Percentiles rank a stretch among this genome's conserved stretches.
Conservation (phyloP, 2,113 vertebrate genomes). For the Ictidomys tridecemlineatus region DNA sequence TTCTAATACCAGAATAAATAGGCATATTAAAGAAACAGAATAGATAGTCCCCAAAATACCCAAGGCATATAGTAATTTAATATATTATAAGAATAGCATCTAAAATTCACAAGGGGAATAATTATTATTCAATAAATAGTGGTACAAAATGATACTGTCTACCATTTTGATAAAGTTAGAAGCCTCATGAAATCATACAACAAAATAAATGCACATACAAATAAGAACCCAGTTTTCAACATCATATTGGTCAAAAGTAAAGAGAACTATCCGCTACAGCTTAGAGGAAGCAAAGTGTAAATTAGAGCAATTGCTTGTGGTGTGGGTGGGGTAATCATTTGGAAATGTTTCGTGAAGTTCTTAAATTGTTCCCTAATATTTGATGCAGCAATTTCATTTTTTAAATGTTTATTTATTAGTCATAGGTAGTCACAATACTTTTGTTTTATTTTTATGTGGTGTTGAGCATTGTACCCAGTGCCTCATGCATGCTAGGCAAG, state of each 20-base stretch:
- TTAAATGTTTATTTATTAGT: not conserved
- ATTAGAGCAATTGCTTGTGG: not conserved
- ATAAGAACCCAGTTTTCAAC: not conserved
- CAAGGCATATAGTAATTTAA: not conserved
- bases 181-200: not conserved
- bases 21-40: slow-evolving; percentile 37
- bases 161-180: not conserved
- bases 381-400: not conserved
- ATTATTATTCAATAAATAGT: not conserved
- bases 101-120: slow-evolving; percentile 32
- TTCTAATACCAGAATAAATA: slow-evolving; percentile 29
- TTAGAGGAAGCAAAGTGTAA: not conserved
- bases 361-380: not conserved
- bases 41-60: slow-evolving; percentile 5
- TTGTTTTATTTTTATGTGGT: no score
- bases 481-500: no score
- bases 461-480: no score
- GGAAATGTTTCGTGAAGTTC: not conserved
- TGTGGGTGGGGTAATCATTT: not conserved
- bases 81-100: not conserved
- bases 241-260: not conserved
- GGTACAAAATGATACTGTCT: not conserved
- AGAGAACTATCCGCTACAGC: not conserved
- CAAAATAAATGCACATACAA: slow-evolving; percentile 40
- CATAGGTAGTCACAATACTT: no score